Percentiles rank a stretch among this genome's conserved stretches.
Conservation (phyloP, 1,140 invertebrate species). For the Drosophila tristis region DNA sequence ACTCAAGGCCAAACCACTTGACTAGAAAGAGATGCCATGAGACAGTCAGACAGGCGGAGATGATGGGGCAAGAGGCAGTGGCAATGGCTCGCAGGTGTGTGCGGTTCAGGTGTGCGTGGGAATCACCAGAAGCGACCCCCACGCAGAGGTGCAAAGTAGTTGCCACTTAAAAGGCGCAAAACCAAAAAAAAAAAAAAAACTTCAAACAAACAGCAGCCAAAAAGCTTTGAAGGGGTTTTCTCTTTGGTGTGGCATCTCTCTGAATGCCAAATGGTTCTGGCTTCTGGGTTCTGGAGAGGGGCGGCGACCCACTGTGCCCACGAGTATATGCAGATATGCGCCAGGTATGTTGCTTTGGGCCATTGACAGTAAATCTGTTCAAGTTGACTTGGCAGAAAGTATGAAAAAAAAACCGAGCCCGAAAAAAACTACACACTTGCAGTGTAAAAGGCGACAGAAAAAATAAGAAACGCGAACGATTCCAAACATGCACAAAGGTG, state of each 20-base stretch:
- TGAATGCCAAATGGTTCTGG: slow-evolving; percentile 3
- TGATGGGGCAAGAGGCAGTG: too few relatives aligned
- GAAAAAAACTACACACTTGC: background rate
- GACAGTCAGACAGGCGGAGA: slow-evolving; percentile 34
- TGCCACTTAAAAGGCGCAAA: slow-evolving; percentile 52
- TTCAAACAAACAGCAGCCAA: slow-evolving; percentile 62
- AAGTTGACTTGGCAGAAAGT: slow-evolving; percentile 36
- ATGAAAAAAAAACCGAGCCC: slow-evolving; percentile 14
- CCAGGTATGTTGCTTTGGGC: slow-evolving; percentile 33
- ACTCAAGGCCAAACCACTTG: slow-evolving; percentile 55
- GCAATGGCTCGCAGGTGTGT: slow-evolving; percentile 8
- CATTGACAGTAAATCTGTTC: slow-evolving; percentile 54
- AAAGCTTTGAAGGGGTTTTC: slow-evolving; percentile 48
- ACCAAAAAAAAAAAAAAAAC: slow-evolving; percentile 28
- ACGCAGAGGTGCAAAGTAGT: slow-evolving; percentile 50
- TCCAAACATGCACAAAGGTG: slow-evolving; percentile 8
- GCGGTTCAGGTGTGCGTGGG: slow-evolving; percentile 37
- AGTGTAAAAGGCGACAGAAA: background rate
- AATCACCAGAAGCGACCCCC: slow-evolving; percentile 17
- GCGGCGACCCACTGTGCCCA: background rate
- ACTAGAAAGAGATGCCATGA: slow-evolving; percentile 39
- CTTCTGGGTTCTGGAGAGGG: background rate
- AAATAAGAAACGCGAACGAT: slow-evolving; percentile 1
- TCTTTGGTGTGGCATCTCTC: background rate
- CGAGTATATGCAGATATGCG: slow-evolving; percentile 9